Evolutionary conservation across 1,140 invertebrate species (phyloP).

Genomic region (Lucilia sericata): DNA sequence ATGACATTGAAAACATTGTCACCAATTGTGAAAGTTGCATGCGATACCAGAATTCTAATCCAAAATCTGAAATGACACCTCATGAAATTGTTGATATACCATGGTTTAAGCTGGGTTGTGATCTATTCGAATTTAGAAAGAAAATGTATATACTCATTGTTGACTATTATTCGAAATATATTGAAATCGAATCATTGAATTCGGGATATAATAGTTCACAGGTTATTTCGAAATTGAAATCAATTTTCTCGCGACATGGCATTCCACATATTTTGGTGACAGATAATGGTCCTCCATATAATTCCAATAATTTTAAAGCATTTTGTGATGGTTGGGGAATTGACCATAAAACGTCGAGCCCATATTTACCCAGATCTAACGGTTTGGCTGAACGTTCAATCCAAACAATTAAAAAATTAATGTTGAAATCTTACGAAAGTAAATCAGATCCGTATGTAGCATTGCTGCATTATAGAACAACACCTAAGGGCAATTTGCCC

Average conservation of each 20-base stretch:
- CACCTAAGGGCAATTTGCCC: slow-evolving; percentile 46
- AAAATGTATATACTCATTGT: slow-evolving; percentile 41
- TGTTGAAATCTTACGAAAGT: slow-evolving; percentile 50
- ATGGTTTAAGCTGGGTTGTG: slow-evolving; percentile 53
- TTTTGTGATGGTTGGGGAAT: slow-evolving; percentile 67
- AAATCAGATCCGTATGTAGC: slow-evolving; percentile 51
- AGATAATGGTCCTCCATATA: slow-evolving; percentile 45
- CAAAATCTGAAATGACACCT: slow-evolving; percentile 46
- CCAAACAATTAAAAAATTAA: slow-evolving; percentile 57
- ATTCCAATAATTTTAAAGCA: slow-evolving; percentile 55
- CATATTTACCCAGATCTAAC: slow-evolving; percentile 67
- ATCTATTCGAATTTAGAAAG: slow-evolving; percentile 51
- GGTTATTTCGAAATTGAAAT: slow-evolving; percentile 22
- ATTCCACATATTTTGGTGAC: slow-evolving; percentile 43
- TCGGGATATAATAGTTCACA: background rate
- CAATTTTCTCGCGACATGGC: slow-evolving; percentile 40
- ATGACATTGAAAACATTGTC: slow-evolving; percentile 67
- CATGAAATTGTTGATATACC: too few species aligned
- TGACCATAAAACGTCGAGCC: slow-evolving; percentile 59
- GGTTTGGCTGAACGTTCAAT: slow-evolving; percentile 65
- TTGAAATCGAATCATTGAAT: slow-evolving; percentile 42
- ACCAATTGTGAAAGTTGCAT: slow-evolving; percentile 57
- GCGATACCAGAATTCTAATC: slow-evolving; percentile 38
- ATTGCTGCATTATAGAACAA: slow-evolving; percentile 54
- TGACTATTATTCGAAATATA: slow-evolving; percentile 46